Conservation (phyloP, 2,113 vertebrate genomes). For the Uropsilus gracilis region DNA sequence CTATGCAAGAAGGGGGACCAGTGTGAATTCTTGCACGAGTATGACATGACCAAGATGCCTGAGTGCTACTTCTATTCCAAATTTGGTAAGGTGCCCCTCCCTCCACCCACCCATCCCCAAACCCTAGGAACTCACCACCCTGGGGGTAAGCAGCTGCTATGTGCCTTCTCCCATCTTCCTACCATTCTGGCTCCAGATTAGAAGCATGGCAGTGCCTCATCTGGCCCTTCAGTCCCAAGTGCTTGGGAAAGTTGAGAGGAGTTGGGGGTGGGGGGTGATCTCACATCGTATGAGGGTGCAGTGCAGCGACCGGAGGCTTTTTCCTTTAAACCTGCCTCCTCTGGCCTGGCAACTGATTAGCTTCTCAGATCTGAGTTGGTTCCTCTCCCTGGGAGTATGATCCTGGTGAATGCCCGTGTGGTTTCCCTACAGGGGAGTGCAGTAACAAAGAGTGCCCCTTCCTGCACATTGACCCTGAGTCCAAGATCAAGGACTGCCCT, state of each 20-base stretch:
- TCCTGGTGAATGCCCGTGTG: neutral
- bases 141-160: neutral
- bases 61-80: slow-evolving; percentile 99
- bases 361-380: neutral
- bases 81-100: slow-evolving; percentile 89
- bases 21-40: slow-evolving; percentile 98
- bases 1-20: slow-evolving; percentile 99
- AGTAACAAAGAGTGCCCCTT: slow-evolving; percentile 99
- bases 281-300: neutral
- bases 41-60: slow-evolving; percentile 99
- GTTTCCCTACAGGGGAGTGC: slow-evolving; percentile 92
- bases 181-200: neutral
- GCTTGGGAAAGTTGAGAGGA: neutral
- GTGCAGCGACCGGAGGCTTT: neutral
- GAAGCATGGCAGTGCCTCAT: neutral
- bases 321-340: neutral
- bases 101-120: neutral
- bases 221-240: neutral
- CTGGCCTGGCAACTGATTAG: fast-evolving
- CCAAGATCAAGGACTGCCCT: slow-evolving; percentile 99
- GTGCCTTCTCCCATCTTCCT: neutral
- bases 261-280: no score
- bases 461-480: slow-evolving; percentile 98
- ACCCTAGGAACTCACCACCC: neutral
- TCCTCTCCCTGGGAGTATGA: neutral